Evolutionary conservation across 2,888 invertebrate genomes (phyloP).

Genomic region (Rotaria socialis): DNA sequence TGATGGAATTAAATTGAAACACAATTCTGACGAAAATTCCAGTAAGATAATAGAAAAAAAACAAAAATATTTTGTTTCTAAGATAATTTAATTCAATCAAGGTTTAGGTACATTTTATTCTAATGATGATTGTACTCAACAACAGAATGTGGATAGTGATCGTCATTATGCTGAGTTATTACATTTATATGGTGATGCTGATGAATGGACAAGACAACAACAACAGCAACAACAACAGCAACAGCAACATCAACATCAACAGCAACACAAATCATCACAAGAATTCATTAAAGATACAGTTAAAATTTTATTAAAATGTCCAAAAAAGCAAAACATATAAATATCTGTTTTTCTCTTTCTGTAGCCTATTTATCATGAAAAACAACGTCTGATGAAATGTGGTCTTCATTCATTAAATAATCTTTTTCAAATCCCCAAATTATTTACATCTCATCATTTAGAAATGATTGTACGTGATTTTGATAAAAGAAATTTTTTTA

Average conservation of each 20-base stretch:
- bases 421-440: slow-evolving; percentile 24
- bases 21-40: background rate
- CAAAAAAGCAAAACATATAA: too few species aligned
- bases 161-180: background rate
- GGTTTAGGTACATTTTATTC: background rate
- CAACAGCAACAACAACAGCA: background rate
- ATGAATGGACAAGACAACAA: background rate
- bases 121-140: background rate
- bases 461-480: slow-evolving; percentile 1
- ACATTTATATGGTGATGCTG: background rate
- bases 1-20: background rate
- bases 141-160: background rate
- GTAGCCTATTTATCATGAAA: slow-evolving; percentile 11
- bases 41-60: background rate
- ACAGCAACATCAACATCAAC: too few species aligned
- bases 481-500: background rate
- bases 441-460: background rate
- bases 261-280: background rate
- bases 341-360: background rate
- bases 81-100: background rate
- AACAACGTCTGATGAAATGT: slow-evolving; percentile 4
- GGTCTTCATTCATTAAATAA: slow-evolving; percentile 31
- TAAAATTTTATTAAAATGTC: too few species aligned
- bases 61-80: background rate
- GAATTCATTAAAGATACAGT: too few species aligned